These are phyloP conservation scores for Astyanax mexicanus DNA, from an alignment of 2,797 vertebrate species.

Conservation along the genomic window DNA sequence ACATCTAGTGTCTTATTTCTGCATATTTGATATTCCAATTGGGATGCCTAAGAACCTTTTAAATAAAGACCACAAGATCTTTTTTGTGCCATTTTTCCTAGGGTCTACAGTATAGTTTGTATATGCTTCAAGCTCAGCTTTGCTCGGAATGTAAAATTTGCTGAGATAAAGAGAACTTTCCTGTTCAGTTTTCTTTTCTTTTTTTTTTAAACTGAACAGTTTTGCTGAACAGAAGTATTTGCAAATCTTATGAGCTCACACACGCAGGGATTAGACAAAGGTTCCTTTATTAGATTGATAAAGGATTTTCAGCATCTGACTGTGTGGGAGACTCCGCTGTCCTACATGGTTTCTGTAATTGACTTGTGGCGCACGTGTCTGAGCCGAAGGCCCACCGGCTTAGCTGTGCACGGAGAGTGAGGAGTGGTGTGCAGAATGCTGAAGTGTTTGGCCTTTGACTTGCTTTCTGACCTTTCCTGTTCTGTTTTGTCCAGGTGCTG, in stretches of 20 bases:
- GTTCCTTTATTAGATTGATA: background rate
- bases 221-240: background rate
- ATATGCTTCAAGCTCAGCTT: too few species aligned
- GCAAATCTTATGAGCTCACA: background rate
- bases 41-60: conserved; percentile 6
- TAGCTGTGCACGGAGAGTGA: conserved; percentile 1
- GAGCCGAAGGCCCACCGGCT: background rate
- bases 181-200: too few species aligned
- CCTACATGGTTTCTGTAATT: background rate
- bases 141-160: too few species aligned
- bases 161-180: too few species aligned
- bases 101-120: too few species aligned
- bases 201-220: too few species aligned
- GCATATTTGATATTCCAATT: background rate
- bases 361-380: conserved; percentile 8
- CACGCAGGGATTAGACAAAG: background rate
- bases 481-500: conserved; percentile 51
- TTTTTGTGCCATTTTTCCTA: background rate
- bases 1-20: conserved; percentile 13
- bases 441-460: conserved; percentile 33
- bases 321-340: background rate
- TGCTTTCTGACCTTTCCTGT: conserved; percentile 13
- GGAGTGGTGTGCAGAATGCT: conserved; percentile 36
- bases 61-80: conserved; percentile 2
- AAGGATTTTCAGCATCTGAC: background rate